Conservation (phyloP, 2,797 vertebrate species). For the Crossoptilon crossoptilon region DNA sequence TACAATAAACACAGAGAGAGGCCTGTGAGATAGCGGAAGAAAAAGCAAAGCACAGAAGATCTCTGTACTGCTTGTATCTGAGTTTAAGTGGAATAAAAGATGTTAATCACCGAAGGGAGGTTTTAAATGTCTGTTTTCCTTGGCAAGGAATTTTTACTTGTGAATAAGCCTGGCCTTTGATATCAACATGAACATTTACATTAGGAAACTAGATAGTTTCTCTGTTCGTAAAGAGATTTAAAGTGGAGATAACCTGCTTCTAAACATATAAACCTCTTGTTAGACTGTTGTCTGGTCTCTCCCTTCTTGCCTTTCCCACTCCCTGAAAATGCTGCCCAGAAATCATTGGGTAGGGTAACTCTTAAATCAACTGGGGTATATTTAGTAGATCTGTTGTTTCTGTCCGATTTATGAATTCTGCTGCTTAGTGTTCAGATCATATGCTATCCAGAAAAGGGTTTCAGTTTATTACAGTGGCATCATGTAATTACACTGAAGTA, state of each 20-base stretch:
- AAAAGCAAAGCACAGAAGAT: neutral
- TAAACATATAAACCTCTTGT: neutral
- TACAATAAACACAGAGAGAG: constrained; percentile 18
- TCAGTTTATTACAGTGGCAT: neutral
- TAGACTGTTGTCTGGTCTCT: neutral
- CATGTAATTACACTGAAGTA: constrained; percentile 19
- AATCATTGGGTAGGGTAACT: neutral
- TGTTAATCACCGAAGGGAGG: neutral
- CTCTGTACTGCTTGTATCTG: neutral
- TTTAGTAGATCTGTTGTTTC: neutral
- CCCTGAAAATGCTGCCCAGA: neutral
- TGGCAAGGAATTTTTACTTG: constrained; percentile 16
- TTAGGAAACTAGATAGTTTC: neutral
- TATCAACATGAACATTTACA: neutral
- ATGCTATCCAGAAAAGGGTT: neutral
- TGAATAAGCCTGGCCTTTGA: constrained; percentile 13
- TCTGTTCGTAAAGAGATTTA: neutral
- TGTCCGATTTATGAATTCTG: neutral
- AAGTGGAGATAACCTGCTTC: neutral
- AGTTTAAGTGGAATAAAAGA: constrained; percentile 8
- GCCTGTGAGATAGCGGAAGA: neutral
- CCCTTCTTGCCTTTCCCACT: rapidly evolving
- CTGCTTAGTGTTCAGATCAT: neutral
- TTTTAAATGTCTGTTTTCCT: neutral
- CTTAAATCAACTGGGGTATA: neutral